Percentiles rank a stretch among this genome's conserved stretches.
Conservation (phyloP, 2,797 vertebrate genomes). For the Poecilia gillii region DNA sequence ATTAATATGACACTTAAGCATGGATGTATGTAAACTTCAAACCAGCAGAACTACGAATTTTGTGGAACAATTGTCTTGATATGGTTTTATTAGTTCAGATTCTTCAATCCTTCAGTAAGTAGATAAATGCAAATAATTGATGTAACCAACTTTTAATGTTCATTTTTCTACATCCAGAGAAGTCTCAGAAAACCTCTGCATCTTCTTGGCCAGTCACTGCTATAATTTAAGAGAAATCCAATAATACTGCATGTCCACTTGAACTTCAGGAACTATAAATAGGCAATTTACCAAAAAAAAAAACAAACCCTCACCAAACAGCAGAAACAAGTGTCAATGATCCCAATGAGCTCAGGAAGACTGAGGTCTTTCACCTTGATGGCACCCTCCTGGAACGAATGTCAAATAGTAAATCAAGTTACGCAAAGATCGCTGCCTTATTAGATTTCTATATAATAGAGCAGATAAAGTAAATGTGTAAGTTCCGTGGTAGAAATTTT, state of each 20-base stretch:
- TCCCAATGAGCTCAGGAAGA: conserved; percentile 94
- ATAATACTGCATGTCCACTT: neutral
- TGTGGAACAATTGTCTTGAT: neutral
- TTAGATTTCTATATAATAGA: neutral
- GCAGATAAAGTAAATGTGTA: neutral
- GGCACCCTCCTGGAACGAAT: conserved; percentile 85
- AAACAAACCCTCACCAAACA: conserved; percentile 86
- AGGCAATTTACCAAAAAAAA: neutral
- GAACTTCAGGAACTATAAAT: neutral
- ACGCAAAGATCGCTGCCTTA: neutral
- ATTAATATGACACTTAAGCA: neutral
- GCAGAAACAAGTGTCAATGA: conserved; percentile 98
- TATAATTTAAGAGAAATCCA: neutral
- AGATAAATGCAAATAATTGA: neutral
- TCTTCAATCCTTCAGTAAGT: neutral
- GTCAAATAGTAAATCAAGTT: conserved; percentile 2
- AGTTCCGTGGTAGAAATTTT: neutral
- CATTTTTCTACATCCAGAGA: neutral
- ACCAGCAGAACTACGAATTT: neutral
- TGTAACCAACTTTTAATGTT: neutral
- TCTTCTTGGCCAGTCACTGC: neutral
- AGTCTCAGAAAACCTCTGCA: neutral
- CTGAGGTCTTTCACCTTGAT: conserved; percentile 96
- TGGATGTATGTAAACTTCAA: neutral
- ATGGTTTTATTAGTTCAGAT: neutral